phyloP scores from a whole-genome alignment of 2,797 vertebrate genomes.

The Ceyx erithaca region DNA sequence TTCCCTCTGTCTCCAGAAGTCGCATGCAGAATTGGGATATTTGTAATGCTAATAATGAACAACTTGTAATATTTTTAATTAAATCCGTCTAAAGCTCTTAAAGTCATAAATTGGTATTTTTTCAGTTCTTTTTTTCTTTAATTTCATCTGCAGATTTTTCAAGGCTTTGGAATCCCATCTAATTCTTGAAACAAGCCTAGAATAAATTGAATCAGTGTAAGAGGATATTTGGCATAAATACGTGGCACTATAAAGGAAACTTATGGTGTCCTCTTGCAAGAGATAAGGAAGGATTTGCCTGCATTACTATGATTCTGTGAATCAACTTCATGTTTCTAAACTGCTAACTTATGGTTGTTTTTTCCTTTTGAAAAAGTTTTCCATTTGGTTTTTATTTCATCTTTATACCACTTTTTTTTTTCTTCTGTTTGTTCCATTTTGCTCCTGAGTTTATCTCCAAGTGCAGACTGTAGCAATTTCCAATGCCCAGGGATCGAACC shows the following conservation, averaged over 20 bases:
- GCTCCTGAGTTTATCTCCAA: background rate
- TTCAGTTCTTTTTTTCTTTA: conserved; percentile 61
- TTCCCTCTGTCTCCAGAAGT: background rate
- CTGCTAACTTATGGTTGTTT: background rate
- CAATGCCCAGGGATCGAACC: background rate
- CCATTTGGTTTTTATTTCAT: background rate
- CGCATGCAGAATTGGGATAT: background rate
- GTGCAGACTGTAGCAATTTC: background rate
- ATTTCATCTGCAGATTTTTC: conserved; percentile 65
- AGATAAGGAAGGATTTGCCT: conserved; percentile 48
- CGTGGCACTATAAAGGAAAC: conserved; percentile 53
- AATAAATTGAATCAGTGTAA: conserved; percentile 73
- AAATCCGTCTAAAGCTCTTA: conserved; percentile 64
- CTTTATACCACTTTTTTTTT: background rate
- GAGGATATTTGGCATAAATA: conserved; percentile 72
- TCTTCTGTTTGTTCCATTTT: background rate
- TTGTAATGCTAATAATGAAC: conserved; percentile 56
- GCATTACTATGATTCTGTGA: background rate
- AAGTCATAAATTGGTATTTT: conserved; percentile 62
- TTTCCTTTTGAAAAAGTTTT: background rate
- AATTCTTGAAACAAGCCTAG: conserved; percentile 69
- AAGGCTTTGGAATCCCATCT: conserved; percentile 61
- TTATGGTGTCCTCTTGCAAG: conserved; percentile 15
- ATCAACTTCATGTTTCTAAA: background rate
- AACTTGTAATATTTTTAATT: conserved; percentile 72